These are phyloP conservation scores for Notoglanidium macrostoma DNA, from an alignment of 2,797 vertebrate genomes.

Conservation along the genomic window DNA sequence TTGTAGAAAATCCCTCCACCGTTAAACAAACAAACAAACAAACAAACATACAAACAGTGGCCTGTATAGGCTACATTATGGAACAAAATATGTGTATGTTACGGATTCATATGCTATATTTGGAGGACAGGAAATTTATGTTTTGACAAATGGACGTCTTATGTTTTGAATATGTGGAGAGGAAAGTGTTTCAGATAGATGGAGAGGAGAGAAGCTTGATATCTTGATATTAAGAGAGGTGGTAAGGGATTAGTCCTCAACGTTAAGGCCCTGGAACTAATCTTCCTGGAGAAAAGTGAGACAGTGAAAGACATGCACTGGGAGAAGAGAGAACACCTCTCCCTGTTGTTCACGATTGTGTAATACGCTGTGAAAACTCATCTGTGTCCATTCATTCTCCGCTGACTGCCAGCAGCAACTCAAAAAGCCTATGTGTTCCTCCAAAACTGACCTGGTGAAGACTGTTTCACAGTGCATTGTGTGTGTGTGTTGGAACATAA, in stretches of 20 bases:
- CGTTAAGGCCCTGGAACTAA: slow-evolving; percentile 47
- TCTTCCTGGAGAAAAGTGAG: slow-evolving; percentile 32
- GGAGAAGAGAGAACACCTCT: slow-evolving; percentile 13
- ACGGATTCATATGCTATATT: neutral
- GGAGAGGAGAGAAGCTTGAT: slow-evolving; percentile 1
- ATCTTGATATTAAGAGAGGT: slow-evolving; percentile 27
- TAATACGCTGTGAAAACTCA: slow-evolving; percentile 39
- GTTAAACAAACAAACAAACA: neutral
- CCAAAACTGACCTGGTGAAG: slow-evolving; percentile 27
- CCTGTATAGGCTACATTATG: neutral
- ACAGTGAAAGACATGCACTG: slow-evolving; percentile 29
- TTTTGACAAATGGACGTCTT: neutral
- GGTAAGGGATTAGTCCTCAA: slow-evolving; percentile 1
- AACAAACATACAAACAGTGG: neutral
- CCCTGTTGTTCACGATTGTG: slow-evolving; percentile 33
- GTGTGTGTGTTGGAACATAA: slow-evolving; percentile 25
- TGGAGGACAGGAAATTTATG: neutral
- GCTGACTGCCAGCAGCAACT: slow-evolving; percentile 37
- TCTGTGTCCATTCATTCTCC: slow-evolving; percentile 37
- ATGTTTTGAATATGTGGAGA: neutral
- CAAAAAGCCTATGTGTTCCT: slow-evolving; percentile 25
- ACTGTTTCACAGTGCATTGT: slow-evolving; percentile 6
- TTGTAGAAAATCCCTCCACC: neutral
- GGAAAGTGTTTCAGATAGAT: neutral
- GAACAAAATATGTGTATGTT: neutral